A percentile compares a stretch with the other conserved stretches of the same genome.
Evolutionary conservation across 1,140 invertebrate genomes (phyloP).

Genomic region (Drosophila ironensis): DNA sequence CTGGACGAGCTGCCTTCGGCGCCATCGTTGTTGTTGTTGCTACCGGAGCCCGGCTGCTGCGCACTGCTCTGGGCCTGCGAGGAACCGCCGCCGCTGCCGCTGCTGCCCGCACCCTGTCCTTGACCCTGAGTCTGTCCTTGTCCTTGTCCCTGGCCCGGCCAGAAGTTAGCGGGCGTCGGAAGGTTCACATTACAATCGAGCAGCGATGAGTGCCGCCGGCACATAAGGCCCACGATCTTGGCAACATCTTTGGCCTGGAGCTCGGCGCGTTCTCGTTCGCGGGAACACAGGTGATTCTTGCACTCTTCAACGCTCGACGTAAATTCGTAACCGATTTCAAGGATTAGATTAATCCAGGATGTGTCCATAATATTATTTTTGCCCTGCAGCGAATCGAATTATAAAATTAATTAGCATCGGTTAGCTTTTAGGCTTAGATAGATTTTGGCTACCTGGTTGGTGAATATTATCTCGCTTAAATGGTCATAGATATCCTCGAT

Average conservation of each 20-base stretch:
- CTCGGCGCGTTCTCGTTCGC: conserved; percentile 81
- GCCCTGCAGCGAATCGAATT: conserved; percentile 50
- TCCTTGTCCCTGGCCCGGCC: conserved; percentile 73
- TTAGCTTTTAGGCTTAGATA: neutral
- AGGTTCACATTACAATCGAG: conserved; percentile 86
- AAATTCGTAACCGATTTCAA: conserved; percentile 94
- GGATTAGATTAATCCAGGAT: conserved; percentile 91
- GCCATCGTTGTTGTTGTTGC: conserved; percentile 63
- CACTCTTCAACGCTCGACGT: conserved; percentile 95
- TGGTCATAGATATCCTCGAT: conserved; percentile 81
- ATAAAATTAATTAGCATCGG: neutral
- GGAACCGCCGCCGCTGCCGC: conserved; percentile 42
- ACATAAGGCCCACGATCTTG: conserved; percentile 93
- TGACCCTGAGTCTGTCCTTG: conserved; percentile 44
- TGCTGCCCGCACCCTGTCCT: conserved; percentile 15
- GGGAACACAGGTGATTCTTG: conserved; percentile 87
- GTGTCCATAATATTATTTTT: conserved; percentile 87
- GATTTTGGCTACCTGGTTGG: conserved; percentile 53
- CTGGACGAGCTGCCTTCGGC: conserved; percentile 66
- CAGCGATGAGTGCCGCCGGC: conserved; percentile 89
- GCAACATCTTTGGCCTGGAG: conserved; percentile 91
- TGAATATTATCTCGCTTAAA: conserved; percentile 80
- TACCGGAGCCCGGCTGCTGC: conserved; percentile 48
- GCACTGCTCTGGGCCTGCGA: conserved; percentile 42
- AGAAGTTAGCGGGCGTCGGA: conserved; percentile 85